Evolutionary conservation across 2,888 invertebrate genomes (phyloP).

Genomic region (Cerceris ruficornis): DNA sequence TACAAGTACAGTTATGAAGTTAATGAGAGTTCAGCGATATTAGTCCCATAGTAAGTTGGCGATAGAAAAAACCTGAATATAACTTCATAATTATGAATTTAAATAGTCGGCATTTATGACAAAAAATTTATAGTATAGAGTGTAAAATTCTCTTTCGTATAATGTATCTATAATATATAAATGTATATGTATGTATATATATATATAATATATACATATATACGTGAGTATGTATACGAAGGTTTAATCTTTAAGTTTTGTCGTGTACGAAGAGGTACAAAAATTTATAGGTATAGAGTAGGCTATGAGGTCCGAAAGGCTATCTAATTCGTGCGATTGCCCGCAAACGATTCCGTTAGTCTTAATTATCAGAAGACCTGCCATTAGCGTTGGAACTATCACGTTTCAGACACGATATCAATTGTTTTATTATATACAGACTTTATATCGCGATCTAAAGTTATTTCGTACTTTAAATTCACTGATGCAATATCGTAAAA

Average conservation of each 20-base stretch:
- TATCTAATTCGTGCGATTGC: slow-evolving; percentile 61
- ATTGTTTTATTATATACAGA: neutral
- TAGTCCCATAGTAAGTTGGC: slow-evolving; percentile 76
- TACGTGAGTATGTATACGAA: slow-evolving; percentile 42
- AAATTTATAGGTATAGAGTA: slow-evolving; percentile 76
- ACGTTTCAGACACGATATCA: neutral
- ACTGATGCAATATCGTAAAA: too few species aligned
- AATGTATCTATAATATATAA: slow-evolving; percentile 58
- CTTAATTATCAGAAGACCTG: slow-evolving; percentile 15
- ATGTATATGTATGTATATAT: slow-evolving; percentile 48
- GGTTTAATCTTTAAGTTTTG: slow-evolving; percentile 56
- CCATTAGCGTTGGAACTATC: slow-evolving; percentile 1
- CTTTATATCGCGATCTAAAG: too few species aligned
- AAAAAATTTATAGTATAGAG: slow-evolving; percentile 69
- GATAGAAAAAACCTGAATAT: slow-evolving; percentile 74
- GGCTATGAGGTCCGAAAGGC: slow-evolving; percentile 73
- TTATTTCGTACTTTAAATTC: too few species aligned
- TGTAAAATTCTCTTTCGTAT: slow-evolving; percentile 66
- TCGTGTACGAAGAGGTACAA: slow-evolving; percentile 77
- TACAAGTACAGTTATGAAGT: slow-evolving; percentile 60
- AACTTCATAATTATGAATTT: slow-evolving; percentile 63
- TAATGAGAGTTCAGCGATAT: slow-evolving; percentile 71
- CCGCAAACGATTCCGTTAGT: slow-evolving; percentile 40
- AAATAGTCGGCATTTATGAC: slow-evolving; percentile 63
- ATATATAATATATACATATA: slow-evolving; percentile 39